Evolutionary conservation across 2,113 vertebrate species (phyloP), one percentile per base, ranked within the genome.

Genomic region (Apistogramma diplotaenia): DNA sequence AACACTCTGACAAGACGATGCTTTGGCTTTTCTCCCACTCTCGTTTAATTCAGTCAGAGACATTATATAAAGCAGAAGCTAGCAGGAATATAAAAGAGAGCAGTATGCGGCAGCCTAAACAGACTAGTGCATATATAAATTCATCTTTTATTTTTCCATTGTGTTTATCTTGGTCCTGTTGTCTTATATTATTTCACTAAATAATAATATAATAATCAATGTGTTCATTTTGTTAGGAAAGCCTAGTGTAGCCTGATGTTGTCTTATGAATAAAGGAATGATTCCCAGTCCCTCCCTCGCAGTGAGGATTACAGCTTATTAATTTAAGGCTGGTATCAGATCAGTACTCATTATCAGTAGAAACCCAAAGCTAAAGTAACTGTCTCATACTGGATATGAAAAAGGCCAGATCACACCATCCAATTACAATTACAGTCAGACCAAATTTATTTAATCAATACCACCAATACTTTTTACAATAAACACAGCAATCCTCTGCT

Each of bases 381-480:
- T 19, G 40, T 70, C 23, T 70, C 43, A 5, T 29, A 49, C 29
- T 2, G 6, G 43, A 70, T 12, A 70, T 49, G 16, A 49, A 70
- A 70, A 49, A 70, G 29, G 40, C 40, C 25, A 9, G 62, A 70
- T 49, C 62, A 70, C 40, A 49, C 23, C 62, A 4, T 43, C 37
- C 40, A 43, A 12, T 12, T 43, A 43, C 40, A 12, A 43, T 43
- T 15, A 43, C 40, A 43, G 33, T 54, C 31, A 35, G 37, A 25
- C 37, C 65, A 70, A 35, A 72, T 61, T 43, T 31, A 84, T 82
- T 83, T 11, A 79, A 88, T 92, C 85, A 85, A 91, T 88, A 88
- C 46, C 46, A 54, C 54, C 51, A 33, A 88, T 83, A 85, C 37
- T 90, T 82, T 87, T 85, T 90, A 82, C 11, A 67, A 89, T 56